phyloP scores from a whole-genome alignment of 2,888 invertebrate genomes.

The Aleiodes leptofemur region DNA sequence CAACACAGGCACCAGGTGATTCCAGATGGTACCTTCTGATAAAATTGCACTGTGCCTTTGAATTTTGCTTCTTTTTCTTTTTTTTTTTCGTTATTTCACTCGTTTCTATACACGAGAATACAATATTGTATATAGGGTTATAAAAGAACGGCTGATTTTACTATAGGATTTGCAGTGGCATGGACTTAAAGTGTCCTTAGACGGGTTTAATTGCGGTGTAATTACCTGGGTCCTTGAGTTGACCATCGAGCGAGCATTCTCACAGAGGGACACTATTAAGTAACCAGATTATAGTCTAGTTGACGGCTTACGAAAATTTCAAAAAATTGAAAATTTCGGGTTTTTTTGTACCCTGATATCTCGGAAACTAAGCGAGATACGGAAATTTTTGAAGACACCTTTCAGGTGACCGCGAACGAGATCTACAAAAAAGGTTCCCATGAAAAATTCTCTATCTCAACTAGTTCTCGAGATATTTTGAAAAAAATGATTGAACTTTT shows the following conservation, averaged over 20 bases:
- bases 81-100: constrained; percentile 38
- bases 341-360: too few relatives aligned
- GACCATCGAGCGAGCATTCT: too few relatives aligned
- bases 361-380: too few relatives aligned
- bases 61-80: neutral
- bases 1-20: constrained; percentile 31
- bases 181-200: constrained; percentile 65
- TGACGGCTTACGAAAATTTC: too few relatives aligned
- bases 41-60: constrained; percentile 28
- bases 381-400: too few relatives aligned
- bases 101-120: constrained; percentile 48
- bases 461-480: too few relatives aligned
- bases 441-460: too few relatives aligned
- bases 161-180: constrained; percentile 49
- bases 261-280: too few relatives aligned
- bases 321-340: too few relatives aligned
- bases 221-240: constrained; percentile 48
- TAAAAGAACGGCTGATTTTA: constrained; percentile 50
- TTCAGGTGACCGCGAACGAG: too few relatives aligned
- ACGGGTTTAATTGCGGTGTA: constrained; percentile 66
- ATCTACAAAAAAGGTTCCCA: too few relatives aligned
- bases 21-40: constrained; percentile 25
- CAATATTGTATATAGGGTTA: constrained; percentile 45
- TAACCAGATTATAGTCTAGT: neutral
- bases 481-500: too few relatives aligned